Evolutionary conservation across 2,888 invertebrate species (phyloP).

Genomic region (Achlya flavicornis): DNA sequence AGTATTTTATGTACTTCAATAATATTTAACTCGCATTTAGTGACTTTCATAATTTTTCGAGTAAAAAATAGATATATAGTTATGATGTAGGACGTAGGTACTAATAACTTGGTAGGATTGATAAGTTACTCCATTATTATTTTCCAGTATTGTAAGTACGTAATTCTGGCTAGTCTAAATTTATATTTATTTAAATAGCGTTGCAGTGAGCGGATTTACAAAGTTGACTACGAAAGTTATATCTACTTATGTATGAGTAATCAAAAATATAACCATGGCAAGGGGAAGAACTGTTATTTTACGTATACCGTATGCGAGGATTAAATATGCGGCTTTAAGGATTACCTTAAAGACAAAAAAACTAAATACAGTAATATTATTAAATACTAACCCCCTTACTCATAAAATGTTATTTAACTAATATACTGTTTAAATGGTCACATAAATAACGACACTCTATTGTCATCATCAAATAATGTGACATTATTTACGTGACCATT

Average conservation of each 20-base stretch:
- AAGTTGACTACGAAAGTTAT: neutral
- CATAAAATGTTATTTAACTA: too few relatives aligned
- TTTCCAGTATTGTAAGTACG: neutral
- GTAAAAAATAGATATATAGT: neutral
- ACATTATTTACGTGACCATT: too few relatives aligned
- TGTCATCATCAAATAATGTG: too few relatives aligned
- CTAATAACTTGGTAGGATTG: too few relatives aligned
- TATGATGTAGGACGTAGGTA: neutral
- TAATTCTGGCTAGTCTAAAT: neutral
- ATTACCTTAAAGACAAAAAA: too few relatives aligned
- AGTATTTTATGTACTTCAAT: neutral
- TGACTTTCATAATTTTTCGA: neutral
- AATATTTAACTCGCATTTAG: neutral
- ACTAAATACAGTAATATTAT: too few relatives aligned
- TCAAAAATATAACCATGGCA: neutral
- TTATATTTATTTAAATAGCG: neutral
- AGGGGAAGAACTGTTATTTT: neutral
- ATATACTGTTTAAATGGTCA: too few relatives aligned
- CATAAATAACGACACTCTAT: too few relatives aligned
- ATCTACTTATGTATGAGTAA: neutral
- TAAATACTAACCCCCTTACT: too few relatives aligned
- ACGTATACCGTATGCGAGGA: conserved; percentile 1
- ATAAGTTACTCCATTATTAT: too few relatives aligned
- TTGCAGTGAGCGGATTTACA: conserved; percentile 4
- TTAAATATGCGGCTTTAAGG: neutral